Evolutionary conservation across 2,797 vertebrate species (phyloP).

Genomic region (Muscicapa comitata): DNA sequence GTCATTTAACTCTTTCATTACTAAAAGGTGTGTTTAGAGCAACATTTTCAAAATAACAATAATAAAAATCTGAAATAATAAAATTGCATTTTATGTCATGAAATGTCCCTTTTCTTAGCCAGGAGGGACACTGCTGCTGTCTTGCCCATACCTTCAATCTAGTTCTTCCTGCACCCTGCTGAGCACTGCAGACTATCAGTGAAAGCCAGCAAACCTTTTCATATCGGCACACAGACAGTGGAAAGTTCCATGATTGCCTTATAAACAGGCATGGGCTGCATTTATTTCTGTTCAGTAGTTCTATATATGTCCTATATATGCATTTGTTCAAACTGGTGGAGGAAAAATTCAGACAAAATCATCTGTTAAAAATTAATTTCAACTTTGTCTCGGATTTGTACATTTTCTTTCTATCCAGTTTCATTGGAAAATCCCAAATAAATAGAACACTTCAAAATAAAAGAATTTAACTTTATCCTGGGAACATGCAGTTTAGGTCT

Average conservation of each 20-base stretch:
- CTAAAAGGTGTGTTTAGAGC: neutral
- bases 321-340: neutral
- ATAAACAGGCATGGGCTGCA: neutral
- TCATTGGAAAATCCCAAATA: constrained; percentile 72
- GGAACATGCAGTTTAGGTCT: constrained; percentile 79
- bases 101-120: neutral
- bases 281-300: neutral
- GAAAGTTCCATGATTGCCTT: neutral
- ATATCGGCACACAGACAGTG: neutral
- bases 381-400: constrained; percentile 8
- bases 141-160: neutral
- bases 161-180: neutral
- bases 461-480: constrained; percentile 83
- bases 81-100: neutral
- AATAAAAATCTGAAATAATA: neutral
- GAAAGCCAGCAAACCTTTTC: neutral
- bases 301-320: neutral
- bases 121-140: neutral
- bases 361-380: constrained; percentile 61
- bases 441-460: constrained; percentile 56
- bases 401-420: constrained; percentile 58
- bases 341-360: constrained; percentile 11
- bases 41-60: neutral
- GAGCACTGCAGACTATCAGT: neutral
- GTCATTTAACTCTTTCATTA: constrained; percentile 44